These are phyloP conservation scores for Equus przewalskii DNA, from an alignment of 2,113 vertebrate species.

Conservation along the genomic window DNA sequence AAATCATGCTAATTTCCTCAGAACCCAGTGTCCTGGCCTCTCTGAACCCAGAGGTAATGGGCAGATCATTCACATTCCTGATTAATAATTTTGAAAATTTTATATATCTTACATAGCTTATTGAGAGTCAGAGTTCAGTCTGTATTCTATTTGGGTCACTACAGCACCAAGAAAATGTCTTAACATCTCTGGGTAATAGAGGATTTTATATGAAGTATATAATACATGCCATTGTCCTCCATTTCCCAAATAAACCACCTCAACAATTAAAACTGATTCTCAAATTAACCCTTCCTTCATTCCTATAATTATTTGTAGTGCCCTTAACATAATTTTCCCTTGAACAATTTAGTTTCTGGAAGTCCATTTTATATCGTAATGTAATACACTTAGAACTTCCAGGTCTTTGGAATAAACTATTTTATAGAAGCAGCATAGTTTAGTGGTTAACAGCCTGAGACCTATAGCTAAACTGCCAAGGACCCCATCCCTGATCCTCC, in stretches of 20 bases:
- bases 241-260: not conserved
- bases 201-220: not conserved
- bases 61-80: conserved; percentile 66
- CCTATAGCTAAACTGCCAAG: not conserved
- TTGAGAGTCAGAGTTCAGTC: conserved; percentile 66
- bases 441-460: not conserved
- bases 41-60: conserved; percentile 78
- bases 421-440: not conserved
- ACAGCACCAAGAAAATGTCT: not conserved
- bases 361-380: not conserved
- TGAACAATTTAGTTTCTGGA: not conserved
- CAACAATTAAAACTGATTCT: not conserved
- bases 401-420: not conserved
- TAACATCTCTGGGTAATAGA: not conserved
- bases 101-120: conserved; percentile 64
- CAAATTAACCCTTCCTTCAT: not conserved
- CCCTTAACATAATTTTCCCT: not conserved
- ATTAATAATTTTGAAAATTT: conserved; percentile 75
- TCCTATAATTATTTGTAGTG: not conserved
- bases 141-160: conserved; percentile 53
- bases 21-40: conserved; percentile 72
- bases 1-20: conserved; percentile 82
- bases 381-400: not conserved
- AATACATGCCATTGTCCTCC: not conserved
- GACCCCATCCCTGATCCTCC: not conserved